Evolutionary conservation across 1,140 invertebrate genomes (phyloP), one percentile per base, ranked within the genome.

Genomic region (Sycophaga agraensis): DNA sequence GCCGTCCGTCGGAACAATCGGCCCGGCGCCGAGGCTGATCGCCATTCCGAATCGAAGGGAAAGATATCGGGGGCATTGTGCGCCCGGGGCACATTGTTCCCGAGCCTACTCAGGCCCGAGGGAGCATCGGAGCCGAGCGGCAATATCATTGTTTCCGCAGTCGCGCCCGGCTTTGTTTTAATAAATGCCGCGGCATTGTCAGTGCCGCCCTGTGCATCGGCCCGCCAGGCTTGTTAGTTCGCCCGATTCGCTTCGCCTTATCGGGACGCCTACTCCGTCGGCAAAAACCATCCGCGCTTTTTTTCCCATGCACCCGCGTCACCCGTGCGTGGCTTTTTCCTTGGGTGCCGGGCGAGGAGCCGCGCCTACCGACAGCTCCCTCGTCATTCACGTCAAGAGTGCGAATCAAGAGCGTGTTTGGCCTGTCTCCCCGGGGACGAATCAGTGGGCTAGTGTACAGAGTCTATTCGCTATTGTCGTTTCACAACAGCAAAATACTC

Each of bases 21-120:
- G 3, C 24, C 5, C 37, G 50, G 35, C 35, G 17, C n/a, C 12
- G 24, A n/a, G 8, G 49, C 42, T n/a, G 49, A 60, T 60, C 39
- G 4, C 21, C 39, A 59, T 59, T 39, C 2, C 37, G 37, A 55
- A 56, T 42, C 31, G 43, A 62, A 50, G 46, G 34, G 67, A 74
- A 73, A 73, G 71, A 72, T 74, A 74, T 73, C 68, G 63, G 57
- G 0, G 48, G 28, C 11, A 73, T 76, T 73, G 68, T 76, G n/a
- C 69, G 63, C 22, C 37, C 17, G 5, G 21, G 60, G 62, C 55
- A 68, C 35, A 76, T 75, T 73, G 73, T 71, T 58, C 51, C 5
- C 7, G 8, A 6, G 16, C 53, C n/a, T 31, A 17, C 28, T 11
- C 14, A 24, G n/a, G 17, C 12, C 17, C 28, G 31, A 50, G 8